A percentile compares a stretch with the other conserved stretches of the same genome.
Evolutionary conservation across 2,888 invertebrate genomes (phyloP).

Genomic region (Orchestes rusci): DNA sequence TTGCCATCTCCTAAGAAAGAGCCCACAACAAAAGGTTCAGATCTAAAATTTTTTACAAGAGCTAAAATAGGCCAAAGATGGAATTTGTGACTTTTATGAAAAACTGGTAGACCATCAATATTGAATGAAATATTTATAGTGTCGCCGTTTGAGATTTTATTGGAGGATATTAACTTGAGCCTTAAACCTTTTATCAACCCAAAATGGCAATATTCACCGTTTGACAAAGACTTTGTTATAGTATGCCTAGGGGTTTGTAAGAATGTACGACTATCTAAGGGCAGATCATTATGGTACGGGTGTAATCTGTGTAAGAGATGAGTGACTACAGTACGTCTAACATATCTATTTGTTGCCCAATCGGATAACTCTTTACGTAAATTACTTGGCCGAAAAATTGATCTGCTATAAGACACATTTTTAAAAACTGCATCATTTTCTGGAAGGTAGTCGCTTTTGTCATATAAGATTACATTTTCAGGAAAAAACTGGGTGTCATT

Average conservation of each 20-base stretch:
- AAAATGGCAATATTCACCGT: not conserved
- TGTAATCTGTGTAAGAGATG: too few species aligned
- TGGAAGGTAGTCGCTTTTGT: too few species aligned
- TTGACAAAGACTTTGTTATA: not conserved
- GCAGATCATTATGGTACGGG: not conserved
- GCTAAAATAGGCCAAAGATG: not conserved
- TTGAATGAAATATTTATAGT: not conserved
- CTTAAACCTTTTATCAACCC: not conserved
- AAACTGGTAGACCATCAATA: conserved; percentile 1
- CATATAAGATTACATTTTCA: too few species aligned
- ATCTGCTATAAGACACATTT: too few species aligned
- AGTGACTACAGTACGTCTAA: too few species aligned
- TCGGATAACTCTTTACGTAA: too few species aligned
- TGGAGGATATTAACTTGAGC: not conserved
- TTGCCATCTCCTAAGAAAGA: not conserved
- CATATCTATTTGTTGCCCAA: too few species aligned
- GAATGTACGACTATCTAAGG: conserved; percentile 1
- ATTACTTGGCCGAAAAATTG: too few species aligned
- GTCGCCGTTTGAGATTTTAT: not conserved
- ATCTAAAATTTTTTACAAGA: too few species aligned
- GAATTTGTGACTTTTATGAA: not conserved
- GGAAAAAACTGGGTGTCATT: too few species aligned
- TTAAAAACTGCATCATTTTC: too few species aligned
- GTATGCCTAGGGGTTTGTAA: not conserved
- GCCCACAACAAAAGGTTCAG: not conserved